Conservation (phyloP, 1,140 invertebrate species). For the Drosophila pseudoananassae region DNA sequence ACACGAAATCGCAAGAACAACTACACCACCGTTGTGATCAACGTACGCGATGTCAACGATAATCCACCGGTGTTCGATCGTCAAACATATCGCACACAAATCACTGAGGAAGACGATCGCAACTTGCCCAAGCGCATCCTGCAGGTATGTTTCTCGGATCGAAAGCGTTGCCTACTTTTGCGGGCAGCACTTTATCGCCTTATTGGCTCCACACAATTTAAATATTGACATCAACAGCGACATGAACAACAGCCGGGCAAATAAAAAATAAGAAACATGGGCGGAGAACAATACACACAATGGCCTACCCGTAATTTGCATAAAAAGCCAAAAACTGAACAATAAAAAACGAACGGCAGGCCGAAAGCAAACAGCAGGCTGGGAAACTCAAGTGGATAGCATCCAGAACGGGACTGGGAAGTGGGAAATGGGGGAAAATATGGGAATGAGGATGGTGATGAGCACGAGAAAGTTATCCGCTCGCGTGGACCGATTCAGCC, state of each 20-base stretch:
- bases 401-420: constrained; percentile 18
- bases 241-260: constrained; percentile 6
- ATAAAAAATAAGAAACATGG: constrained; percentile 10
- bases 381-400: constrained; percentile 35
- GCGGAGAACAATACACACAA: constrained; percentile 42
- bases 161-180: constrained; percentile 28
- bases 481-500: constrained; percentile 54
- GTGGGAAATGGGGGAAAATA: constrained; percentile 27
- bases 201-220: constrained; percentile 52
- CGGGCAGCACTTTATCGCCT: constrained; percentile 38
- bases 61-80: constrained; percentile 88
- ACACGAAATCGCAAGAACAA: constrained; percentile 88
- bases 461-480: constrained; percentile 11
- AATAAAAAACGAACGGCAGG: constrained; percentile 21
- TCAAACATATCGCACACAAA: constrained; percentile 88
- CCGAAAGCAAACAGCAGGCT: constrained; percentile 26
- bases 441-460: constrained; percentile 3
- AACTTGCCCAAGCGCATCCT: constrained; percentile 87
- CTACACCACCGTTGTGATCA: constrained; percentile 87
- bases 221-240: constrained; percentile 62
- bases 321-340: constrained; percentile 62
- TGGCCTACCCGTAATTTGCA: constrained; percentile 59
- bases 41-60: constrained; percentile 88
- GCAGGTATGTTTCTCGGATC: constrained; percentile 84
- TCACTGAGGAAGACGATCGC: constrained; percentile 88